These are phyloP conservation scores for Cladopsammia gracilis DNA, from an alignment of 64 coral and sea anemone genomes.

Conservation along the genomic window DNA sequence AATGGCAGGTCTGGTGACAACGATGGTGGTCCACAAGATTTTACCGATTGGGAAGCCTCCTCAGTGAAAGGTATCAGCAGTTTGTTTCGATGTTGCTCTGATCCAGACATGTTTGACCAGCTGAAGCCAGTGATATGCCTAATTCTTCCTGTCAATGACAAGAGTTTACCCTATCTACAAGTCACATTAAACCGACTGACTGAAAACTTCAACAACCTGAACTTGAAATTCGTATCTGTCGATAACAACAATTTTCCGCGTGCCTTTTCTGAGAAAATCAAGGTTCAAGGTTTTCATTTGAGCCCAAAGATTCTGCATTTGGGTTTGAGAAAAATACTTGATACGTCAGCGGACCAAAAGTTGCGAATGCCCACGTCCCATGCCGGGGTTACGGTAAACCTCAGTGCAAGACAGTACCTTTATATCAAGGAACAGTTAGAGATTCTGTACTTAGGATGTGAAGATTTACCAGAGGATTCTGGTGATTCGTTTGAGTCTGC, in stretches of 20 bases:
- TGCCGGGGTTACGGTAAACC: not conserved
- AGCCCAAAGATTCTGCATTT: slow-evolving; percentile 10
- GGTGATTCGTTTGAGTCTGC: not conserved
- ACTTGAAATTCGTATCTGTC: slow-evolving; percentile 46
- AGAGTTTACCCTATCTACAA: slow-evolving; percentile 40
- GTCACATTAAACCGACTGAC: slow-evolving; percentile 32
- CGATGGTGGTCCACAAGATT: not conserved
- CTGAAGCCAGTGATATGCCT: slow-evolving; percentile 69
- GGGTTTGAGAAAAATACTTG: slow-evolving; percentile 7
- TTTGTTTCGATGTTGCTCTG: slow-evolving; percentile 66
- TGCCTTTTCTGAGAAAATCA: not conserved
- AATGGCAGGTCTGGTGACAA: slow-evolving; percentile 55
- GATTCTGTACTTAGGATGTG: slow-evolving; percentile 63
- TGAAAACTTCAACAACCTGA: slow-evolving; percentile 63
- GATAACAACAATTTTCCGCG: not conserved
- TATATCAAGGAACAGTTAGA: slow-evolving; percentile 66
- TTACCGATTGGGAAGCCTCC: slow-evolving; percentile 37
- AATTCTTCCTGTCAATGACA: slow-evolving; percentile 40
- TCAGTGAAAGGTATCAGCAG: slow-evolving; percentile 10
- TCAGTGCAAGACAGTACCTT: slow-evolving; percentile 33
- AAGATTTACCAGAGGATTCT: slow-evolving; percentile 1
- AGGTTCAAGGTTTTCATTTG: slow-evolving; percentile 1
- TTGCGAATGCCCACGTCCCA: slow-evolving; percentile 47
- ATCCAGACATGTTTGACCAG: slow-evolving; percentile 69
- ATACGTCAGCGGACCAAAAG: not conserved